Conservation (phyloP, 2,113 vertebrate species). For the Perccottus glenii region DNA sequence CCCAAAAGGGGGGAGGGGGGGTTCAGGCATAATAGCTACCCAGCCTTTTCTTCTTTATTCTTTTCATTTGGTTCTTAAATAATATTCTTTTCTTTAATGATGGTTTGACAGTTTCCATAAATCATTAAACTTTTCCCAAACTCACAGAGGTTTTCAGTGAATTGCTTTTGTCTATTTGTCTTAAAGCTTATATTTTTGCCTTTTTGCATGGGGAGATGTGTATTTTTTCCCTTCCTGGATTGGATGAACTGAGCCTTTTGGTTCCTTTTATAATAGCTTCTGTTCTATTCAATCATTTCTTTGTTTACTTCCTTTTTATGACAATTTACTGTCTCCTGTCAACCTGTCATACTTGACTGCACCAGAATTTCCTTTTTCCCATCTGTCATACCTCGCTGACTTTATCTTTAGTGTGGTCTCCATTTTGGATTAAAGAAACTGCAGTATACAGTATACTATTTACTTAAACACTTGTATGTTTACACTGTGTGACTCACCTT, state of each 20-base stretch:
- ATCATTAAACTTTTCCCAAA: not conserved
- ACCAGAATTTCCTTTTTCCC: slow-evolving; percentile 15
- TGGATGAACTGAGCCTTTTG: slow-evolving; percentile 15
- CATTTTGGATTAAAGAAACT: not conserved
- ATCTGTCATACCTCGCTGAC: slow-evolving; percentile 11
- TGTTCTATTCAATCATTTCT: slow-evolving; percentile 13
- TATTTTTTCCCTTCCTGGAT: slow-evolving; percentile 14
- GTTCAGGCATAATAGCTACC: slow-evolving; percentile 4
- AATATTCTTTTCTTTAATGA: not conserved
- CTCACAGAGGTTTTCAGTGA: too few relatives aligned
- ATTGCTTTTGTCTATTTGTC: too few relatives aligned
- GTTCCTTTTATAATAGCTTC: not conserved
- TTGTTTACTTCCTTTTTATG: slow-evolving; percentile 23
- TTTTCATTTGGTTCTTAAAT: not conserved
- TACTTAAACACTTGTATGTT: not conserved
- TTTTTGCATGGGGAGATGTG: not conserved
- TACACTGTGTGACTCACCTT: slow-evolving; percentile 76
- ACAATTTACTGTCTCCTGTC: slow-evolving; percentile 24
- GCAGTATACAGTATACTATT: not conserved
- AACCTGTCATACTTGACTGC: slow-evolving; percentile 43
- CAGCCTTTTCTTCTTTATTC: too few relatives aligned
- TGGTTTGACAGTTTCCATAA: not conserved
- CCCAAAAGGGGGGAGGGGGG: not conserved
- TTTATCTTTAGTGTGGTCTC: slow-evolving; percentile 25
- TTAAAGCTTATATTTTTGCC: not conserved